Evolutionary conservation across 2,113 vertebrate genomes (phyloP), one percentile per base, ranked within the genome.

Genomic region (Trichechus manatus): DNA sequence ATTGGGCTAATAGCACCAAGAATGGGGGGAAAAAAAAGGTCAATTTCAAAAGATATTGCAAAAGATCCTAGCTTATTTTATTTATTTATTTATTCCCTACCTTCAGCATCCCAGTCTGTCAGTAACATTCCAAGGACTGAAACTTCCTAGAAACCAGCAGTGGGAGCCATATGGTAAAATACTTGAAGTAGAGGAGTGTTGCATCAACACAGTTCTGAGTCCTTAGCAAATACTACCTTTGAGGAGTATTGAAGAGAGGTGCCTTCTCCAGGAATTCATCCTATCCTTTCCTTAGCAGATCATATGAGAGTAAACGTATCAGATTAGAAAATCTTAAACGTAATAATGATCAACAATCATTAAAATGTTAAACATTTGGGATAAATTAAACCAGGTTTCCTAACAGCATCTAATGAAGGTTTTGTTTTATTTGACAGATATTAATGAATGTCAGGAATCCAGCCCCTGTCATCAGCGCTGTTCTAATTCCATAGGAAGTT

Each of bases 381-480:
- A 31, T 93, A 91, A 92, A 91, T 75, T 75, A 94, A 2, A 0
- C 42, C 0, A 1, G 29, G 13, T 23, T 61, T 92, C 39, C 64
- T 86, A 96, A 66, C 13, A 66, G 0, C 27, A 56, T 50, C 22
- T 6, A 50, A 66, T 84, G 36, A 75, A 96, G 72, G 36, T 83
- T 96, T 84, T 98, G 9, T 97, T 27, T 97, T 91, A 68, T 97
- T 97, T 97, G 78, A 96, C 98, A 99, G 99, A 99, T 95, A 74
- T 99, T 90, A 99, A 99, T 0, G 99, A 99, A 98, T 99, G 99
- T 94, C 99, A 99, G 97, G 99, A 99, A 93, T 98, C 99, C 64
- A 99, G 98, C 82, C 99, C 99, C 25, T 99, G 99, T 93, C 99
- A 99, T 92, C 99, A 99, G 53, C 99, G 96, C 59, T 99, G 99